These are phyloP conservation scores for Scaptodrosophila lebanonensis DNA, from an alignment of 1,140 invertebrate species.

Conservation along the genomic window DNA sequence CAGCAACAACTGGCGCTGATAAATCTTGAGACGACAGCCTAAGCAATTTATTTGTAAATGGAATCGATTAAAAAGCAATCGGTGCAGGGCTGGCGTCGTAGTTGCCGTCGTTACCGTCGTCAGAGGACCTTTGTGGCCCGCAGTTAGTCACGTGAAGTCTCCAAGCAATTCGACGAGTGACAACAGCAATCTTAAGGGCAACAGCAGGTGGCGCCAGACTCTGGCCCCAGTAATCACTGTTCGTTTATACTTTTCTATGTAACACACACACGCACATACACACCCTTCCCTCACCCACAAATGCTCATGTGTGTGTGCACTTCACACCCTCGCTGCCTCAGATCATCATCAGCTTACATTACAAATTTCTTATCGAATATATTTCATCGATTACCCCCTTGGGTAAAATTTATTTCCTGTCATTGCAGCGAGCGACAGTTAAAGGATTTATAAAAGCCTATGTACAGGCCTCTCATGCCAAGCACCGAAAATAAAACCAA, in stretches of 20 bases:
- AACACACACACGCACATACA: neutral
- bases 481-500: neutral
- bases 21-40: conserved; percentile 46
- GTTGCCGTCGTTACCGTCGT: conserved; percentile 32
- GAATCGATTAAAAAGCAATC: conserved; percentile 77
- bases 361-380: conserved; percentile 76
- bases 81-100: conserved; percentile 49
- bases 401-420: conserved; percentile 77
- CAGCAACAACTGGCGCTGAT: no score
- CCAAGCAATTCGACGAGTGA: conserved; percentile 66
- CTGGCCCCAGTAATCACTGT: conserved; percentile 49
- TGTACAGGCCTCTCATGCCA: conserved; percentile 32
- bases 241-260: neutral
- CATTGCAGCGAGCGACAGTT: conserved; percentile 70
- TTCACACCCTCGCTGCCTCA: no score
- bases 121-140: conserved; percentile 70
- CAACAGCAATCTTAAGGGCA: conserved; percentile 36
- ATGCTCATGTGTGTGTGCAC: no score
- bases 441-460: conserved; percentile 68
- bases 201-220: conserved; percentile 35
- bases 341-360: conserved; percentile 72
- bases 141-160: conserved; percentile 64
- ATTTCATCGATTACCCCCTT: conserved; percentile 76
- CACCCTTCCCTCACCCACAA: neutral
- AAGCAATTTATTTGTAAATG: conserved; percentile 77